Evolutionary conservation across 2,113 vertebrate species (phyloP).

Genomic region (Cyphomyrus discorhynchus): DNA sequence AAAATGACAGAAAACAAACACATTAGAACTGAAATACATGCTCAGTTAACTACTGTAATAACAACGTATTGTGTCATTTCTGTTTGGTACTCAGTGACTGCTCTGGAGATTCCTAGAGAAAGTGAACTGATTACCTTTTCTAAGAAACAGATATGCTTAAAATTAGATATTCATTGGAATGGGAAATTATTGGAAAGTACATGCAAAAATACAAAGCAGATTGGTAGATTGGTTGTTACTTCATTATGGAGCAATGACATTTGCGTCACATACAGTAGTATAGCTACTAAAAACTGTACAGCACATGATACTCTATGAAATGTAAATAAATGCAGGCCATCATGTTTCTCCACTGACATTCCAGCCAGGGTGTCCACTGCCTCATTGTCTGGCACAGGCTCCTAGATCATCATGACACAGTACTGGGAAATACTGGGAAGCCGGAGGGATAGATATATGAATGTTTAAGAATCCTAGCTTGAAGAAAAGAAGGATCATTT

Average conservation of each 20-base stretch:
- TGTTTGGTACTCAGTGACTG: not conserved
- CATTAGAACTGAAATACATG: not conserved
- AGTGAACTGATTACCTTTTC: not conserved
- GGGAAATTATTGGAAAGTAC: not conserved
- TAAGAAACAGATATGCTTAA: not conserved
- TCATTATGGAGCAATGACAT: not conserved
- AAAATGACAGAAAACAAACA: not conserved
- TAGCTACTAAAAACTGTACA: not conserved
- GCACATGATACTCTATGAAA: not conserved
- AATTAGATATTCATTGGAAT: not conserved
- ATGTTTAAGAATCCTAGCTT: not conserved
- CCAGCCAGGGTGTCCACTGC: not conserved
- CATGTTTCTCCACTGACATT: not conserved
- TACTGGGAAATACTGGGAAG: not conserved
- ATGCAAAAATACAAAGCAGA: not conserved
- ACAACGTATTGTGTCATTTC: not conserved
- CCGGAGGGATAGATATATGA: not conserved
- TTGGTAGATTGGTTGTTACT: not conserved
- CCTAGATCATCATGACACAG: not conserved
- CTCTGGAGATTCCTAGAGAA: not conserved
- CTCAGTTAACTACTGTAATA: not conserved
- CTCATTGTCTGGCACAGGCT: not conserved
- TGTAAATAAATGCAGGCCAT: not conserved
- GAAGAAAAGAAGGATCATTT: not conserved
- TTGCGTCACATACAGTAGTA: not conserved